A percentile compares a stretch with the other conserved stretches of the same genome.
These are phyloP conservation scores for Drosophila subsilvestris DNA, from an alignment of 2,888 invertebrate species.

Conservation along the genomic window DNA sequence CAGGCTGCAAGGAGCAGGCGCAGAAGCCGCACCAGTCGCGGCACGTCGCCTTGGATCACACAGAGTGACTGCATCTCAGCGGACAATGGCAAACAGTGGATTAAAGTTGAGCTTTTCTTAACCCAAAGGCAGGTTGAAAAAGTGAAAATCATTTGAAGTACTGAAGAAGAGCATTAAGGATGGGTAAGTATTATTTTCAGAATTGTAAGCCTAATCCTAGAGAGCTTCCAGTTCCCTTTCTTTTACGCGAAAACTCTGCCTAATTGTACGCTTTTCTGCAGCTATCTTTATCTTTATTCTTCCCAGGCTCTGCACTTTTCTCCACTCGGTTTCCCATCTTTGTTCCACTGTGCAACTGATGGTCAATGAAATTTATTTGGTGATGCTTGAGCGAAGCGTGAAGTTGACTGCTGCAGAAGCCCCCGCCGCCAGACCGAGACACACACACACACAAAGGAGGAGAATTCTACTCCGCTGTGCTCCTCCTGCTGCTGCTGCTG, in stretches of 20 bases:
- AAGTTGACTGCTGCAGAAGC: constrained; percentile 80
- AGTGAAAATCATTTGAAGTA: too few relatives aligned
- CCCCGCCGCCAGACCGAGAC: constrained; percentile 45
- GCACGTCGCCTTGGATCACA: constrained; percentile 74
- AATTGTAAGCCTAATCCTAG: too few relatives aligned
- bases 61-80: constrained; percentile 53
- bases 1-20: constrained; percentile 55
- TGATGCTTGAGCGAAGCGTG: constrained; percentile 82
- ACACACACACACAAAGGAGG: constrained; percentile 48
- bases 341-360: constrained; percentile 61
- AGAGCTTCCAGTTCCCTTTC: too few relatives aligned
- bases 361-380: constrained; percentile 83
- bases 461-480: constrained; percentile 10
- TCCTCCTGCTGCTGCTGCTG: constrained; percentile 15
- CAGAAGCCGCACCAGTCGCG: constrained; percentile 55
- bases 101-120: not conserved
- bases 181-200: too few relatives aligned
- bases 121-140: not conserved
- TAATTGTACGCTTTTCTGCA: not conserved
- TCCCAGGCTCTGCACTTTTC: not conserved
- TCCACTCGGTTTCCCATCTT: not conserved
- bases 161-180: too few relatives aligned
- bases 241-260: too few relatives aligned
- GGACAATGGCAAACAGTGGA: constrained; percentile 41
- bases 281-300: not conserved